Evolutionary conservation across 2,888 invertebrate genomes (phyloP).

Genomic region (Lepidochrysops patricia): DNA sequence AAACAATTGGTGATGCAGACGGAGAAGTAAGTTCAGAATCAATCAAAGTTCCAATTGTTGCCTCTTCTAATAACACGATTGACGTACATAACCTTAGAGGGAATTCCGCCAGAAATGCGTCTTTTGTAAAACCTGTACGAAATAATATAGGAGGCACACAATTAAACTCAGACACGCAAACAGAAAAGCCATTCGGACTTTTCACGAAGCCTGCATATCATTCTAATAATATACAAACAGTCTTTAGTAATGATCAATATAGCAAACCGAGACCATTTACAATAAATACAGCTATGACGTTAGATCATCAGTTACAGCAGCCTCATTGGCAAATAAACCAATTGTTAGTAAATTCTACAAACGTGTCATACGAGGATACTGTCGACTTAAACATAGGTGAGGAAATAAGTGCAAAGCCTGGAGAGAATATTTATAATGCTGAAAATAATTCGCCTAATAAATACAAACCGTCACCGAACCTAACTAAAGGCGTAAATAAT

Average conservation of each 20-base stretch:
- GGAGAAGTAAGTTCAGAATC: constrained; percentile 65
- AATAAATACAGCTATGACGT: constrained; percentile 40
- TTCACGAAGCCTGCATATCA: constrained; percentile 47
- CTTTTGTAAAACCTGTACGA: constrained; percentile 26
- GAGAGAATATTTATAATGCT: constrained; percentile 25
- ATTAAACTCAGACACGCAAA: constrained; percentile 59
- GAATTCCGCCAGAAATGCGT: neutral
- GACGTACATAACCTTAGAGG: constrained; percentile 31
- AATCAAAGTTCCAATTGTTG: constrained; percentile 59
- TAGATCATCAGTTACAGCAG: constrained; percentile 63
- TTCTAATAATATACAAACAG: constrained; percentile 54
- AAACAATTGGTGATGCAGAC: constrained; percentile 41
- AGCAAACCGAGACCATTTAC: constrained; percentile 63
- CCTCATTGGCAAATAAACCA: constrained; percentile 70
- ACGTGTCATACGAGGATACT: constrained; percentile 56
- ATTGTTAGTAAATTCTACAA: constrained; percentile 54
- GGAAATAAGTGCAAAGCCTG: constrained; percentile 42
- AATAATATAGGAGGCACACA: constrained; percentile 30
- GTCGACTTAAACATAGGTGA: constrained; percentile 62
- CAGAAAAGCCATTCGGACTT: constrained; percentile 61
- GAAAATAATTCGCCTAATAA: constrained; percentile 22
- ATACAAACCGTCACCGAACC: constrained; percentile 16
- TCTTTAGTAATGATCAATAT: constrained; percentile 40
- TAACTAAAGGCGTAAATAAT: constrained; percentile 36
- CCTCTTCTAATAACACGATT: constrained; percentile 39